Conservation (phyloP, 2,888 invertebrate species). For the Smittia aterrima region DNA sequence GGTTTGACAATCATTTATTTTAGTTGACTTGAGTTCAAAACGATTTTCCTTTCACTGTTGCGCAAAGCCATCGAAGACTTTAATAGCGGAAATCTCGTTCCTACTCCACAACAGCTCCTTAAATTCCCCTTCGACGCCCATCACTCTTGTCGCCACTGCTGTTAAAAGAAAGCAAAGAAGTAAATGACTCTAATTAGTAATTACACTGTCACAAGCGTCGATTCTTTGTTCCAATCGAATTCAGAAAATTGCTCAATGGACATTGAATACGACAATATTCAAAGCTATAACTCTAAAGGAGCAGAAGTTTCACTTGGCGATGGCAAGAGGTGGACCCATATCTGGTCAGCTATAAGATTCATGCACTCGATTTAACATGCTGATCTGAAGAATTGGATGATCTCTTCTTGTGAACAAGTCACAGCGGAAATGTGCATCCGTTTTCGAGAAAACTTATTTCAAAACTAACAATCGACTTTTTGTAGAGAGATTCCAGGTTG, state of each 20-base stretch:
- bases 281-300: too few species aligned
- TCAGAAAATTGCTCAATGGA: slow-evolving; percentile 53
- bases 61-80: slow-evolving; percentile 87
- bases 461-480: too few species aligned
- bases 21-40: slow-evolving; percentile 27
- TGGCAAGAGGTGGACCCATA: too few species aligned
- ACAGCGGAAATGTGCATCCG: too few species aligned
- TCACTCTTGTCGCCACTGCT: slow-evolving; percentile 46
- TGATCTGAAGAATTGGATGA: too few species aligned
- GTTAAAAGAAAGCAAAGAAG: slow-evolving; percentile 48
- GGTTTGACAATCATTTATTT: slow-evolving; percentile 57
- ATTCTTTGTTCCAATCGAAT: slow-evolving; percentile 50
- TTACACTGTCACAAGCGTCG: slow-evolving; percentile 53
- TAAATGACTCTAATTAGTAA: slow-evolving; percentile 52
- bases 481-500: too few species aligned
- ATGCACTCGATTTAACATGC: too few species aligned
- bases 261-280: slow-evolving; percentile 45
- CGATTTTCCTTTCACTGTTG: slow-evolving; percentile 58
- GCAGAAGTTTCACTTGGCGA: too few species aligned
- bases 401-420: too few species aligned
- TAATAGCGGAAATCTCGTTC: slow-evolving; percentile 70
- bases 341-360: too few species aligned
- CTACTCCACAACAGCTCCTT: slow-evolving; percentile 46
- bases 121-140: slow-evolving; percentile 46
- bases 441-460: too few species aligned